These are phyloP conservation scores for Cercocebus atys DNA, from an alignment of 2,113 vertebrate species.

Conservation along the genomic window DNA sequence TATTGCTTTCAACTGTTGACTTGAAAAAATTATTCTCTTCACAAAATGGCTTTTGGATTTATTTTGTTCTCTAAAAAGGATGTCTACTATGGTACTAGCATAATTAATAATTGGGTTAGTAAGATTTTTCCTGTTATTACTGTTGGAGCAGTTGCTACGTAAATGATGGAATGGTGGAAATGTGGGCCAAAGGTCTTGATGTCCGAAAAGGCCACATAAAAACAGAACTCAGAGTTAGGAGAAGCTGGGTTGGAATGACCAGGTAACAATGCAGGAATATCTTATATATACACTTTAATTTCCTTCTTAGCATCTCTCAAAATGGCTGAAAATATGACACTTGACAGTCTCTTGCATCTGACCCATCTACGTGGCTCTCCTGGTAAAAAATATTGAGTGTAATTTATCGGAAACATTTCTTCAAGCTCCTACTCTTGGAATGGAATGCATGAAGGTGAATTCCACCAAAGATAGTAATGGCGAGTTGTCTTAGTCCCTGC, in stretches of 20 bases:
- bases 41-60: background rate
- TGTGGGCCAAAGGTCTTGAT: background rate
- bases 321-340: background rate
- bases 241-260: background rate
- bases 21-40: background rate
- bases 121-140: background rate
- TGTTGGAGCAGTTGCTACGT: background rate
- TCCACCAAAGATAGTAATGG: background rate
- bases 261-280: background rate
- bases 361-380: background rate
- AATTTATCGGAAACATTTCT: background rate
- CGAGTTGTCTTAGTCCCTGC: background rate
- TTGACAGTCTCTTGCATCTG: background rate
- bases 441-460: background rate
- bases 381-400: background rate
- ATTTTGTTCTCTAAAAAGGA: background rate
- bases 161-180: background rate
- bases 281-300: background rate
- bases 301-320: background rate
- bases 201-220: background rate
- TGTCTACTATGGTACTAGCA: background rate
- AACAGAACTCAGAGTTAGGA: background rate
- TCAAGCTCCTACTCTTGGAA: background rate
- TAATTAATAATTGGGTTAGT: background rate
- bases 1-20: background rate